Base-by-base conservation (phyloP, 2,113 vertebrate genomes). In the Mohoua ochrocephala region DNA sequence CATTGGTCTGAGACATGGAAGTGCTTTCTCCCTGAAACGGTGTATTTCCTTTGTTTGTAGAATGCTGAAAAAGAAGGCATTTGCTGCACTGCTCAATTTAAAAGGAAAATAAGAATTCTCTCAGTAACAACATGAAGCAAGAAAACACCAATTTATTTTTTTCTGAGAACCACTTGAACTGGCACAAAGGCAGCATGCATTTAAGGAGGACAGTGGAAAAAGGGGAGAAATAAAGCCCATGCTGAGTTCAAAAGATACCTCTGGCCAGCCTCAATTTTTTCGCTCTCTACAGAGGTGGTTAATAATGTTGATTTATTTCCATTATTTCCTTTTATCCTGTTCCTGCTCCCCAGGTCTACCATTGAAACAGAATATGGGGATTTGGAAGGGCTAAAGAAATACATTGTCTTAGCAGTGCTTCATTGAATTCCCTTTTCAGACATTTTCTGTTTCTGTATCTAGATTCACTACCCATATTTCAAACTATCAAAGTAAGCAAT, bases 1-100 rank as follows among this genome's bases (percentile, higher is more conserved):
- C 3, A 2, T 12, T 86, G 16, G 19, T n/a, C 42, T 45, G 41
- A 91, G 60, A n/a, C 10, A 42, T 0, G 0, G 5, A 42, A 64
- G 30, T 42, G 10, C 2, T 78, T 76, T 81, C 37, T 54, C 20
- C 27, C 33, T 45, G 49, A 71, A 28, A 76, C 23, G 49, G 9
- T 47, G 4, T 50, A 61, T 76, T 90, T 69, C 50, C 3, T 61
- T 77, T 5, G 8, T 53, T 75, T 26, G 39, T 35, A 50, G 79
- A 73, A 84, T 21, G 15, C 22, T 87, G 47, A 53, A 60, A 76
- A 81, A 71, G 5, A 45, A 81, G 24, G 0, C 15, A 61, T 67
- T 87, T 67, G 26, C 18, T 35, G 14, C 35, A 47, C n/a, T 42
- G 16, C 41, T 91, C 60, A 81, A 50, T 82, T 64, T 52, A 56